These are phyloP conservation scores for Halictus quadricinctus DNA, from an alignment of 2,888 invertebrate genomes.

Conservation along the genomic window DNA sequence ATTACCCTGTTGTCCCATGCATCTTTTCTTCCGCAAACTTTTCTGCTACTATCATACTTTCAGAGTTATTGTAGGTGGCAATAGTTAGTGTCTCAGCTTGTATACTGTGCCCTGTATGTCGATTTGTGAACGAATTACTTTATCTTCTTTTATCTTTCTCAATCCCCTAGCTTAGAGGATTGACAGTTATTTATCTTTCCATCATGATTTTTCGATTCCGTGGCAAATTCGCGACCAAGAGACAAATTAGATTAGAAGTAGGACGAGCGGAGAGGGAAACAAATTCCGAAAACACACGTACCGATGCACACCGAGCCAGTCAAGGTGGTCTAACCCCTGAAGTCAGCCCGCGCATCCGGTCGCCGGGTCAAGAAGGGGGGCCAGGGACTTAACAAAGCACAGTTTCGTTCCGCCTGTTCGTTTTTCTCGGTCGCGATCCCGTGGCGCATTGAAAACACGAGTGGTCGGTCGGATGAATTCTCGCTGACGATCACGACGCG, in stretches of 20 bases:
- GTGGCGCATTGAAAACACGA: slow-evolving; percentile 17
- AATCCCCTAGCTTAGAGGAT: not conserved
- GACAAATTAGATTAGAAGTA: not conserved
- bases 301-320: not conserved
- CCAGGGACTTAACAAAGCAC: slow-evolving; percentile 5
- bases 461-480: slow-evolving; percentile 4
- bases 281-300: not conserved
- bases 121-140: too few relatives aligned
- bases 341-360: not conserved
- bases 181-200: not conserved
- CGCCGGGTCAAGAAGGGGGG: slow-evolving; percentile 1
- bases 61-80: too few relatives aligned
- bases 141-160: too few relatives aligned
- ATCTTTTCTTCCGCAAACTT: too few relatives aligned
- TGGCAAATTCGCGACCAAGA: not conserved
- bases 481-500: slow-evolving; percentile 22
- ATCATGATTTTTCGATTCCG: not conserved
- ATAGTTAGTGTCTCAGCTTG: too few relatives aligned
- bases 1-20: too few relatives aligned
- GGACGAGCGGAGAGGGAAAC: not conserved
- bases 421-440: slow-evolving; percentile 14
- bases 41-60: too few relatives aligned
- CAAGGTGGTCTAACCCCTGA: slow-evolving; percentile 8
- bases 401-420: slow-evolving; percentile 2
- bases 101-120: too few relatives aligned